Evolutionary conservation across 2,888 invertebrate species (phyloP).

Genomic region (Brachyopa scutellaris): DNA sequence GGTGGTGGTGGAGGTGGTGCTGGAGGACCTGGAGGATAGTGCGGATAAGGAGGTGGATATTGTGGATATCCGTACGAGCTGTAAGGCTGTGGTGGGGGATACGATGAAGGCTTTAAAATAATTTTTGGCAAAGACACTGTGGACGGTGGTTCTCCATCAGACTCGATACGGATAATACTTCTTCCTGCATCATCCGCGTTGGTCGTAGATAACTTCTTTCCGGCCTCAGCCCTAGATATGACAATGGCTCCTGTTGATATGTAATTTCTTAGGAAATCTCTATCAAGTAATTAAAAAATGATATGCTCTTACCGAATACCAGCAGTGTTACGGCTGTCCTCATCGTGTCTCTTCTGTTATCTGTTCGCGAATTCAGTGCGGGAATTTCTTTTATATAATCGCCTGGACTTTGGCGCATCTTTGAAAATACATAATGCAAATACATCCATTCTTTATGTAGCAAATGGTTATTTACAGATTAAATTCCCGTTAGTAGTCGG

Average conservation of each 20-base stretch:
- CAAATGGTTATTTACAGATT: not conserved
- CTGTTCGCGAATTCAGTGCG: slow-evolving; percentile 17
- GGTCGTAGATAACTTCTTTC: not conserved
- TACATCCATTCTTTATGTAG: not conserved
- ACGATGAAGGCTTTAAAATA: not conserved
- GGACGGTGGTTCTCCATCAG: not conserved
- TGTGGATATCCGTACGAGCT: not conserved
- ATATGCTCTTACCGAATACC: slow-evolving; percentile 29
- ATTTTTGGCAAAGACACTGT: slow-evolving; percentile 20
- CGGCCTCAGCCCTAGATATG: not conserved
- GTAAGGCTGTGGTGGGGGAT: not conserved
- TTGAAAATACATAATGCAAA: slow-evolving; percentile 23
- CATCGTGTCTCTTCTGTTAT: slow-evolving; percentile 50
- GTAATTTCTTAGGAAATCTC: not conserved
- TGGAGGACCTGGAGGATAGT: not conserved
- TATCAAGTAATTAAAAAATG: not conserved
- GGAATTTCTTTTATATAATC: slow-evolving; percentile 42
- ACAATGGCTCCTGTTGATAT: slow-evolving; percentile 10
- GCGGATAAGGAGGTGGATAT: not conserved
- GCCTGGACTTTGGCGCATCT: not conserved
- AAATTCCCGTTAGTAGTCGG: not conserved
- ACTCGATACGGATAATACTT: slow-evolving; percentile 18
- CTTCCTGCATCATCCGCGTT: not conserved
- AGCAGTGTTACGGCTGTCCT: slow-evolving; percentile 37
- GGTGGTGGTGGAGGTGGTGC: slow-evolving; percentile 1